phyloP scores from a whole-genome alignment of 2,113 vertebrate species.

The Ctenomys sociabilis region DNA sequence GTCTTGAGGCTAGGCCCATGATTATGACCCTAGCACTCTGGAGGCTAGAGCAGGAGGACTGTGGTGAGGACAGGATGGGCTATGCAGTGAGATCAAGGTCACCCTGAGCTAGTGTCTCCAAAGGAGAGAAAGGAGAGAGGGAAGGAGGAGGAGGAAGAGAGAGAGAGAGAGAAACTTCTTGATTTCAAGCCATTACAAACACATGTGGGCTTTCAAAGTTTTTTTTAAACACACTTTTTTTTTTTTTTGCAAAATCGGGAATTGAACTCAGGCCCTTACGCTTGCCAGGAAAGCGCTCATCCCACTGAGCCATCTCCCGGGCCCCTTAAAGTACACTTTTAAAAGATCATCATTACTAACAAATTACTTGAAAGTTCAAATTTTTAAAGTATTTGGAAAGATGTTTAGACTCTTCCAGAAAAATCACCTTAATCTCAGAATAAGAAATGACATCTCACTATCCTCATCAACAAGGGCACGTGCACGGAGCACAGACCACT shows the following conservation, averaged over 20 bases:
- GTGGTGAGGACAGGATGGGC: too few species aligned
- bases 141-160: too few species aligned
- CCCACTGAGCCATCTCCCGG: too few species aligned
- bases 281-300: too few species aligned
- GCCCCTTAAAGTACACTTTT: too few species aligned
- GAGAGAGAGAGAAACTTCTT: not conserved
- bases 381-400: not conserved
- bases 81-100: not conserved
- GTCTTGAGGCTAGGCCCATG: not conserved
- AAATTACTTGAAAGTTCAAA: not conserved
- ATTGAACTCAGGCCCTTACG: too few species aligned
- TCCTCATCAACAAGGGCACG: not conserved
- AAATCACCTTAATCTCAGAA: not conserved
- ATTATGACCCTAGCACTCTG: not conserved
- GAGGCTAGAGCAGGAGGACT: not conserved
- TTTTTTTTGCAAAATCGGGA: too few species aligned
- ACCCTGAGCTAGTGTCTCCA: not conserved
- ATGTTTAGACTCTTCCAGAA: not conserved
- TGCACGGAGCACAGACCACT: not conserved
- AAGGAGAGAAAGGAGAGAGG: not conserved
- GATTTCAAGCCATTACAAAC: constrained; percentile 10
- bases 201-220: not conserved
- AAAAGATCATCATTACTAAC: not conserved
- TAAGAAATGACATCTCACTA: not conserved
- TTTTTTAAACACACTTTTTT: not conserved